phyloP scores from a whole-genome alignment of 1,140 invertebrate species.

The Eubasilissa regina region DNA sequence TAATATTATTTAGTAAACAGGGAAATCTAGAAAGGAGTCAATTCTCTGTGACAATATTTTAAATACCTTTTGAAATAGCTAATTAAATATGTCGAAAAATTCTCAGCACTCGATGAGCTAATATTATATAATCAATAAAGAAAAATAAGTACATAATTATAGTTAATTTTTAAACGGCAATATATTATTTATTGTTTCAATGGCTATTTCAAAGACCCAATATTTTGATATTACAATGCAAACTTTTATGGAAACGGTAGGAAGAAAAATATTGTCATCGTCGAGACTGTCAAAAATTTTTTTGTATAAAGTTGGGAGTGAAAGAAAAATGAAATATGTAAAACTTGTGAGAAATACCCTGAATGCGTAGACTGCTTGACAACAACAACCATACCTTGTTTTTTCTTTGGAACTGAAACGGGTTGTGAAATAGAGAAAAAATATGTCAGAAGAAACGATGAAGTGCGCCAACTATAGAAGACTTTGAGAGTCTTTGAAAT shows the following conservation, averaged over 20 bases:
- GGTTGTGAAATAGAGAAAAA: slow-evolving; percentile 66
- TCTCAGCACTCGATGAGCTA: too few relatives aligned
- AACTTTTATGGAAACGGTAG: too few relatives aligned
- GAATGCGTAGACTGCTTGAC: slow-evolving; percentile 54
- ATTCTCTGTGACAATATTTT: slow-evolving; percentile 25
- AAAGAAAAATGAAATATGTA: slow-evolving; percentile 42
- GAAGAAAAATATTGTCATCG: slow-evolving; percentile 7
- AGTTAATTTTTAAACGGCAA: too few relatives aligned
- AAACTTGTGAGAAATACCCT: slow-evolving; percentile 59
- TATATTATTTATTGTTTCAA: too few relatives aligned
- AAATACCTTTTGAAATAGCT: too few relatives aligned
- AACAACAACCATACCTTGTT: slow-evolving; percentile 74
- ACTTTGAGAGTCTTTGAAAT: too few relatives aligned
- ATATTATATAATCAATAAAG: too few relatives aligned
- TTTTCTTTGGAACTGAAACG: slow-evolving; percentile 84
- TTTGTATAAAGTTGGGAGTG: slow-evolving; percentile 26
- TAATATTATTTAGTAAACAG: slow-evolving; percentile 12
- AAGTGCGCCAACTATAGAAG: slow-evolving; percentile 15
- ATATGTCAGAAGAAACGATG: slow-evolving; percentile 44
- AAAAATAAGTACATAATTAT: too few relatives aligned
- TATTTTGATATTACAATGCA: too few relatives aligned
- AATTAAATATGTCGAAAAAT: too few relatives aligned
- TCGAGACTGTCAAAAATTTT: background rate
- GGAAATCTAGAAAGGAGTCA: slow-evolving; percentile 10
- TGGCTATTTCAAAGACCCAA: too few relatives aligned